Evolutionary conservation across 30 jellyfish, hydroid and myxozoan genomes (phyloP), one percentile per base, ranked within the genome.

Genomic region (Chironex yamaguchii): DNA sequence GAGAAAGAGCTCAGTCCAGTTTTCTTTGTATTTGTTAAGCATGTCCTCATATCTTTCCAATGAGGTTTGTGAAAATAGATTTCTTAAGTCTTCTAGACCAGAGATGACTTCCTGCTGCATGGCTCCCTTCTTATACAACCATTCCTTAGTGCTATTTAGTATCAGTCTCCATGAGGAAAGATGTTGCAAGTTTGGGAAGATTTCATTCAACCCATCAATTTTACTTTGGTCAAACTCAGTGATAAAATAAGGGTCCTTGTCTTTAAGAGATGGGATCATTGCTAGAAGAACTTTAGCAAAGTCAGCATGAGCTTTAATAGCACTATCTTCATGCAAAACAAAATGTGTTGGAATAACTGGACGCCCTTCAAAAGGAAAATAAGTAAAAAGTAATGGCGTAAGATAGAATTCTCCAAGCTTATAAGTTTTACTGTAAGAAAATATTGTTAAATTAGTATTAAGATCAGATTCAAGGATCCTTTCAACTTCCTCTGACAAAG

Each of bases 101-200:
- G 88, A 84, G 0, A 95, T 90, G 0, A 91, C 97, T 62, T 91
- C 97, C 32, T 91, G 97, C 36, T 91, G 97, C 34, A 35, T 91
- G 21, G 97, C 97, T 17, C 96, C 96, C 29, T 84, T 91, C 2
- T 86, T 91, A 79, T 84, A 84, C 87, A 91, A 34, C 97, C 97
- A 91, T 49, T 92, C 96, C 52, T 84, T 84, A 2, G 97, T 84
- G 11, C 50, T 80, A 35, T 77, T 48, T 0, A 91, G 67, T 23
- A 79, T 80, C 23, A 34, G 92, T 34, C 84, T 91, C 97, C 97
- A 91, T 34, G 97, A 84, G 6, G 89, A 52, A 6, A 91, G 63
- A 6, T 94, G 91, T 23, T 34, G 74, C 82, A 91, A 21, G n/a
- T 84, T 91, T 20, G 94, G 90, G 11, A 90, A 90, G 68, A 84